Evolutionary conservation across 2,113 vertebrate species (phyloP).

Genomic region (Anarrhichthys ocellatus): DNA sequence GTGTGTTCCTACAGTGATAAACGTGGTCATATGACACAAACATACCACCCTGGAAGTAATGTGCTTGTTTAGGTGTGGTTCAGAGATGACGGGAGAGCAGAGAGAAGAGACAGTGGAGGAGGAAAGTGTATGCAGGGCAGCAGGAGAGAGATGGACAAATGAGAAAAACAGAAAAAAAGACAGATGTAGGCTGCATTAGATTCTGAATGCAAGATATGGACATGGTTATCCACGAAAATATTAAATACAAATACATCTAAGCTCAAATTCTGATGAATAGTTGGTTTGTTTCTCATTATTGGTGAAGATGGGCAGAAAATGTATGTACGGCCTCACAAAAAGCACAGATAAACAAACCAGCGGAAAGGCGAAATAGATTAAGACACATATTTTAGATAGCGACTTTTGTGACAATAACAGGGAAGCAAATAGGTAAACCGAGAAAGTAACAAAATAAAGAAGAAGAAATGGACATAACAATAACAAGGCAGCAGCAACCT

Average conservation of each 20-base stretch:
- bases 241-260: neutral
- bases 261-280: neutral
- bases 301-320: neutral
- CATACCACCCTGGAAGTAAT: slow-evolving; percentile 33
- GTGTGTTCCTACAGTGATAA: slow-evolving; percentile 26
- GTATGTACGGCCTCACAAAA: neutral
- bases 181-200: neutral
- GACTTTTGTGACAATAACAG: neutral
- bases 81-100: slow-evolving; percentile 12
- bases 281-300: neutral
- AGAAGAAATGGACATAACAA: neutral
- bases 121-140: neutral
- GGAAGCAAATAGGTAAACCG: neutral
- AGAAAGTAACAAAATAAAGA: neutral
- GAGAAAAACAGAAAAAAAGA: neutral
- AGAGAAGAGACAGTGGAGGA: neutral
- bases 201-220: neutral
- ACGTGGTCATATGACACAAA: slow-evolving; percentile 40
- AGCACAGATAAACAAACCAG: neutral
- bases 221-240: neutral
- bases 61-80: slow-evolving; percentile 67
- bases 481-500: neutral
- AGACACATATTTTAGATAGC: neutral
- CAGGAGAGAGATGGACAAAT: neutral
- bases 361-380: neutral